Evolutionary conservation across 2,113 vertebrate species (phyloP), one percentile per base, ranked within the genome.

Genomic region (Bothrops jararaca): DNA sequence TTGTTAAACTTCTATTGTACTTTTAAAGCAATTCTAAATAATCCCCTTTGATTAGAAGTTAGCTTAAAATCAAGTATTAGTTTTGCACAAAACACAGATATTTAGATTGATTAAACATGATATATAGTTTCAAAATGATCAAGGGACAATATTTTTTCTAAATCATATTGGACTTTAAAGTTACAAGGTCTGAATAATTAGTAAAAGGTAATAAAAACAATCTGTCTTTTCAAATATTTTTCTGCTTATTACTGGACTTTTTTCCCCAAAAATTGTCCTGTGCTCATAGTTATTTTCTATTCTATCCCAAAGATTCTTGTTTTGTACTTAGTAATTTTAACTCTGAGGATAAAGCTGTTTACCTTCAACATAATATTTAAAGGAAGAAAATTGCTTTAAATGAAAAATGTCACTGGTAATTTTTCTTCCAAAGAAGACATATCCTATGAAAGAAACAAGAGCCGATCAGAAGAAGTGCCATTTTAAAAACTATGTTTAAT

Each of bases 331-430:
- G 39, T 7, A n/a, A 74, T 80, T 92, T 90, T 89, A 85, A 90
- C 69, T 89, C 48, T 92, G 88, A 90, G 54, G 92, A 86, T 93
- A 90, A 93, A 90, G 45, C 80, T 90, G 45, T 93, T 80, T 93
- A 64, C 64, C 88, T 90, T 57, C 92, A 64, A 80, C 48, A 54
- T 93, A 93, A 90, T 57, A 93, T 86, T 86, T 86, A 90, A 93
- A 93, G 56, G 56, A 89, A 89, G 56, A 90, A 93, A 57, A 23
- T 90, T 48, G 45, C 45, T 93, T 90, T 93, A 64, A 69, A n/a
- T 90, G 89, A 93, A 93, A 93, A 93, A 93, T 90, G 92, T 86
- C 80, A 90, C 90, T 48, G 86, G 54, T 90, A 90, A 85, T 92
- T 92, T 92, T 58, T 89, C 54, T 92, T 52, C 88, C 58, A 52